Base-by-base conservation (phyloP, 2,797 vertebrate species). In the Mastacembelus armatus region DNA sequence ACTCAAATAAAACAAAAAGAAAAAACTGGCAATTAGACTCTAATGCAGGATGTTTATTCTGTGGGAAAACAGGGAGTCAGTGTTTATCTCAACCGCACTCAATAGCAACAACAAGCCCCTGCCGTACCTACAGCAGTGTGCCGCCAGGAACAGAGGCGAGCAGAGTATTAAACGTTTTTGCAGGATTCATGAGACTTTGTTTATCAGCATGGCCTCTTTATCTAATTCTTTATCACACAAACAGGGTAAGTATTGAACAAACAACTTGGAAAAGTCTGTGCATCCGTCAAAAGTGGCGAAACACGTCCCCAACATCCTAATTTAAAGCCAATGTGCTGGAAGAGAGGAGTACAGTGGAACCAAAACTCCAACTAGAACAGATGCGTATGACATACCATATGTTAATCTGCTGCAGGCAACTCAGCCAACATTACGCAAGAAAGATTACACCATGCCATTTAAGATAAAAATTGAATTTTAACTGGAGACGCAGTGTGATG, bases 21-120 rank as follows among this genome's bases (percentile, higher is more conserved):
- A 42, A 26, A 24, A 15, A 21, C 18, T 54, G 71, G 38, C 32
- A 54, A 47, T 4, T 2, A 59, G 40, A 56, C 47, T 29, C 66
- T 14, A 38, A 59, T 61, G 32, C 49, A 63, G 64, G 66, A 57
- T 73, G 67, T 78, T 70, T 63, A 51, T 52, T 73, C 56, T 61
- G 56, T 33, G 33, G 21, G 42, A 47, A 62, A 67, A 47, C 58
- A 22, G 26, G 30, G 60, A 78, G 38, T 73, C 64, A 43, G 54
- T 56, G 55, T 71, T 71, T 60, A 74, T 71, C 52, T 59, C 44
- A 33, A 39, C 26, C 9, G 4, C 10, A 42, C 4, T 45, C 57
- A 27, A 21, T 24, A 50, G 57, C 58, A 73, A 61, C 38, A 18
- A 38, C 29, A 8, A 33, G 36, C 21, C 3, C 32, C 2, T 18